Evolutionary conservation across 2,113 vertebrate genomes (phyloP), one percentile per base, ranked within the genome.

Genomic region (Scomber colias): DNA sequence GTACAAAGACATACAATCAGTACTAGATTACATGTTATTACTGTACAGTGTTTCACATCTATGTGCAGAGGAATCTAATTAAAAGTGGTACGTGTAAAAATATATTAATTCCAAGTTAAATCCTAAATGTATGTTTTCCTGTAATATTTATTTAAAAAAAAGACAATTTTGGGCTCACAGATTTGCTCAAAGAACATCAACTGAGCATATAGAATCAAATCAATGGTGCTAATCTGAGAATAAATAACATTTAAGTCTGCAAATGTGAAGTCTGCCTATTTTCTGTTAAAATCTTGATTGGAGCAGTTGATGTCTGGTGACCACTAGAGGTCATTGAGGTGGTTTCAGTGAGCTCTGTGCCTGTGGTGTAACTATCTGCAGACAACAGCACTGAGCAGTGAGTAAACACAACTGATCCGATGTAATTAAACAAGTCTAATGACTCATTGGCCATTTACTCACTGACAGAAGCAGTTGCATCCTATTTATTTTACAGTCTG

Each of bases 241-340:
- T 3, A 16, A n/a, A 31, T 31, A 46, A 19, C 6, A 9, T 3
- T 27, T 27, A 0, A 54, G 1, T 59, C 1, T 77, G 4, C 19
- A 16, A 51, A 16, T 67, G 21, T 72, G 12, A 15, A 57, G 17
- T 44, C 0, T 31, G 10, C 57, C 9, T 12, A 15, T 57, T 56
- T 50, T 60, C 51, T 73, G 11, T 31, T n/a, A 63, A 44, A 21
- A 61, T 6, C 3, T 1, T 53, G 14, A 2, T 10, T 13, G 19
- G 21, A 17, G 11, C 44, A 31, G 55, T 3, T 55, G 16, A 21
- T 8, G n/a, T 75, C 67, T 27, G 4, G 54, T 79, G 86, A 82
- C 86, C 87, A 88, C 83, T 79, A 84, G 81, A 63, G 81, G 85
- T 90, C 89, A 86, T 87, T 75, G 76, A 85, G 75, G 84, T 60